Conservation (phyloP, 2,888 invertebrate genomes). For the Odontocerum albicorne region DNA sequence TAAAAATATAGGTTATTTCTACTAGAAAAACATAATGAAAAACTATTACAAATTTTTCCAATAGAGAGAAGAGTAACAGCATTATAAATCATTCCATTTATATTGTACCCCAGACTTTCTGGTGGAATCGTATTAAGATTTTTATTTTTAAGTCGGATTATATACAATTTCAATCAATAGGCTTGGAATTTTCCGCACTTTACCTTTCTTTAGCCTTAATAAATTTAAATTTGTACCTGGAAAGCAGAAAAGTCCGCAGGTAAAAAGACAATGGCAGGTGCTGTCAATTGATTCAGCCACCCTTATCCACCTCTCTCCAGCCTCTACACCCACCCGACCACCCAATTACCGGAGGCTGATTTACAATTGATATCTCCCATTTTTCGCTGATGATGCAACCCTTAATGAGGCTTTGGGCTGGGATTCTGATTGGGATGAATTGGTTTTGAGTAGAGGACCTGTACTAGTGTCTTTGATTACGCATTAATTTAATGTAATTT, state of each 20-base stretch:
- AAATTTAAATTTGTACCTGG: conserved; percentile 4
- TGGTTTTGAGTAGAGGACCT: conserved; percentile 17
- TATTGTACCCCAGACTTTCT: too few species aligned
- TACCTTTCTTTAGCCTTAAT: conserved; percentile 9
- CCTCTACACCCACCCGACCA: background rate
- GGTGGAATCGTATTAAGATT: too few species aligned
- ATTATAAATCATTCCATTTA: too few species aligned
- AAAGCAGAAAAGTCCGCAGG: conserved; percentile 14
- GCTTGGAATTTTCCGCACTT: background rate
- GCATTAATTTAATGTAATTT: background rate
- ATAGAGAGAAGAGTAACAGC: too few species aligned
- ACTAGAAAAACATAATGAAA: too few species aligned
- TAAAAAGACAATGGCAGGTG: conserved; percentile 16
- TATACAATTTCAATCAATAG: background rate
- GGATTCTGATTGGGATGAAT: conserved; percentile 14
- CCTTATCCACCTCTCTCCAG: background rate
- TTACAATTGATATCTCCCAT: conserved; percentile 25
- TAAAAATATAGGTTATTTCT: too few species aligned
- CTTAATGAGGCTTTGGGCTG: conserved; percentile 27
- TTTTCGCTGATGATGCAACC: conserved; percentile 25
- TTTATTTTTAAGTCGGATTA: too few species aligned
- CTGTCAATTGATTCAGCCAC: conserved; percentile 11
- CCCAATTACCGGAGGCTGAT: conserved; percentile 19
- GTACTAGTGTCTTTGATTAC: background rate
- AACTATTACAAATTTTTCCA: too few species aligned